Conservation (phyloP, 2,113 vertebrate species). For the Leptosomus discolor region DNA sequence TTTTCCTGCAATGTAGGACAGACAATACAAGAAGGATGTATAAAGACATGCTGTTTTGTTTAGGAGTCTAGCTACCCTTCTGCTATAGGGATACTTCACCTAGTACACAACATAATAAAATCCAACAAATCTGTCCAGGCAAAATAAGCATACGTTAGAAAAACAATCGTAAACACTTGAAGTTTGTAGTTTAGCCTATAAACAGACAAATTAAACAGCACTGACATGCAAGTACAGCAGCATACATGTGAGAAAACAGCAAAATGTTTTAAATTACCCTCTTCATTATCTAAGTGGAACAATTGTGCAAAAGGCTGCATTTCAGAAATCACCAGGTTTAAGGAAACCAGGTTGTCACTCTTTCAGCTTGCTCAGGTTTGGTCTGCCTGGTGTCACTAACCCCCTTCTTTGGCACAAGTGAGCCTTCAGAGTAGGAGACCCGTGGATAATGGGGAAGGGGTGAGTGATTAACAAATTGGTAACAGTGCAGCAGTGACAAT, state of each 20-base stretch:
- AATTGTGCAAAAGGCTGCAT: not conserved
- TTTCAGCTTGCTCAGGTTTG: not conserved
- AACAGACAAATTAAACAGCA: not conserved
- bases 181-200: not conserved
- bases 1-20: not conserved
- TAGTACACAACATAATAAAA: not conserved
- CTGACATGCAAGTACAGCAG: not conserved
- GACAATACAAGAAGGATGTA: not conserved
- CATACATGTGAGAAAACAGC: not conserved
- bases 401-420: not conserved
- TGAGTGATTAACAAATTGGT: not conserved
- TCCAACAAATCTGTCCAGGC: not conserved
- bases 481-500: not conserved
- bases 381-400: not conserved
- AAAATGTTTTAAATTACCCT: not conserved
- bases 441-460: not conserved
- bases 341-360: not conserved
- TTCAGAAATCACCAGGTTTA: not conserved
- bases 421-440: not conserved
- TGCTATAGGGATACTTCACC: not conserved
- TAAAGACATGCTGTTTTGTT: not conserved
- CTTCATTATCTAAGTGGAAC: not conserved
- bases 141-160: not conserved
- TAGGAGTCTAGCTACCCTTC: not conserved
- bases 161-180: not conserved